Percentiles rank a stretch among this genome's conserved stretches.
These are phyloP conservation scores for Ericerus pela DNA, from an alignment of 1,140 invertebrate genomes.

Conservation along the genomic window DNA sequence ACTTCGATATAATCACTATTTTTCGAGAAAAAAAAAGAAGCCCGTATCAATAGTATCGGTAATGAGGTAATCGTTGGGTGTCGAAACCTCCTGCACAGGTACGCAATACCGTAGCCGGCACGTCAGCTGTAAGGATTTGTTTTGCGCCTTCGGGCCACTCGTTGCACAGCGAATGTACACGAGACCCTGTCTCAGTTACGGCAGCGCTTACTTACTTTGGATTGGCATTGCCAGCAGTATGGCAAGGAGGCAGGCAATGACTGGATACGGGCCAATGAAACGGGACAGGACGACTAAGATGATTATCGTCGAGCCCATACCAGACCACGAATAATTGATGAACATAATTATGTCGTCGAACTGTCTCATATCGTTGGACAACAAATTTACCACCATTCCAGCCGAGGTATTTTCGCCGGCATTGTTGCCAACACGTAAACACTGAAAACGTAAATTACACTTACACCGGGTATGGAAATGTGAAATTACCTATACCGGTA, in stretches of 20 bases:
- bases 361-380: not conserved
- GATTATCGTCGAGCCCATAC: not conserved
- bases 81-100: too few species aligned
- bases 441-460: not conserved
- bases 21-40: too few species aligned
- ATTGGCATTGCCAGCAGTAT: not conserved
- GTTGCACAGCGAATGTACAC: too few species aligned
- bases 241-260: not conserved
- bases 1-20: slow-evolving; percentile 27
- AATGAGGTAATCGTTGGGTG: too few species aligned
- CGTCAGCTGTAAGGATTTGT: too few species aligned
- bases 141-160: too few species aligned
- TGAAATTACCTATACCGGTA: too few species aligned
- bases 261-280: not conserved
- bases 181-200: too few species aligned
- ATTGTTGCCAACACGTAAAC: not conserved
- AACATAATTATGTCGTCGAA: not conserved
- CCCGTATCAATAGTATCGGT: too few species aligned
- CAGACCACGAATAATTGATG: not conserved
- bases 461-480: too few species aligned
- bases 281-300: not conserved
- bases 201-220: too few species aligned
- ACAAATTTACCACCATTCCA: not conserved
- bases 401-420: not conserved
- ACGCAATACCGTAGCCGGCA: too few species aligned